These are phyloP conservation scores for Stenodema calcarata DNA, from an alignment of 2,888 invertebrate genomes.

Conservation along the genomic window DNA sequence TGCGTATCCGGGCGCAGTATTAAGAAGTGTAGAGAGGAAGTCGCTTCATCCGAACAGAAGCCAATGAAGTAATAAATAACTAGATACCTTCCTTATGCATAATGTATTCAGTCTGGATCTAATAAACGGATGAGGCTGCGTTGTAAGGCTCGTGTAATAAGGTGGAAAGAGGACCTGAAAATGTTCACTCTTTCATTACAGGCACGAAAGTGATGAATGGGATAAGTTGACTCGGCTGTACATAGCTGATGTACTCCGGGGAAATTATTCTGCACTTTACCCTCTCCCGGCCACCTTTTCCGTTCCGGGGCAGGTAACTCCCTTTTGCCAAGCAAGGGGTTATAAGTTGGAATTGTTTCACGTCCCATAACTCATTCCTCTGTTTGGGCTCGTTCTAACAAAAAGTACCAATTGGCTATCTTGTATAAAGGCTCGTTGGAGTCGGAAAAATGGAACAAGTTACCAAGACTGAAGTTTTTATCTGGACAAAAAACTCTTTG, in stretches of 20 bases:
- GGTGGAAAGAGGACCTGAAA: slow-evolving; percentile 46
- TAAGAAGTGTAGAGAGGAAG: not conserved
- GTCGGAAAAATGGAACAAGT: slow-evolving; percentile 5
- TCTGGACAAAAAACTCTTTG: not conserved
- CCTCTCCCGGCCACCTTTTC: not conserved
- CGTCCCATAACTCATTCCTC: slow-evolving; percentile 42
- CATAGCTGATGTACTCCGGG: slow-evolving; percentile 48
- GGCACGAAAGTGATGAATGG: slow-evolving; percentile 47
- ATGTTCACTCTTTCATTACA: slow-evolving; percentile 48
- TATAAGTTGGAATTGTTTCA: slow-evolving; percentile 46
- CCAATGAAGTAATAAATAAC: slow-evolving; percentile 43
- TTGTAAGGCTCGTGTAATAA: slow-evolving; percentile 43
- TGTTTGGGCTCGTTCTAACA: slow-evolving; percentile 9
- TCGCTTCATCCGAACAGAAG: slow-evolving; percentile 8
- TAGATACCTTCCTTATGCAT: slow-evolving; percentile 41
- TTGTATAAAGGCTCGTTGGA: slow-evolving; percentile 13
- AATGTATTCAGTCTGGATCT: slow-evolving; percentile 45
- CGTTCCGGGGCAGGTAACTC: slow-evolving; percentile 2
- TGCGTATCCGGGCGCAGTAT: too few relatives aligned
- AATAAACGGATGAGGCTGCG: slow-evolving; percentile 45
- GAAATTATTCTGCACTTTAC: slow-evolving; percentile 48
- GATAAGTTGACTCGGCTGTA: slow-evolving; percentile 48
- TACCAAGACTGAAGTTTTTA: not conserved
- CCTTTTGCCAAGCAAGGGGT: slow-evolving; percentile 42
- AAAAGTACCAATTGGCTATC: slow-evolving; percentile 36